Conservation (phyloP, 2,113 vertebrate genomes). For the Heteronetta atricapilla region DNA sequence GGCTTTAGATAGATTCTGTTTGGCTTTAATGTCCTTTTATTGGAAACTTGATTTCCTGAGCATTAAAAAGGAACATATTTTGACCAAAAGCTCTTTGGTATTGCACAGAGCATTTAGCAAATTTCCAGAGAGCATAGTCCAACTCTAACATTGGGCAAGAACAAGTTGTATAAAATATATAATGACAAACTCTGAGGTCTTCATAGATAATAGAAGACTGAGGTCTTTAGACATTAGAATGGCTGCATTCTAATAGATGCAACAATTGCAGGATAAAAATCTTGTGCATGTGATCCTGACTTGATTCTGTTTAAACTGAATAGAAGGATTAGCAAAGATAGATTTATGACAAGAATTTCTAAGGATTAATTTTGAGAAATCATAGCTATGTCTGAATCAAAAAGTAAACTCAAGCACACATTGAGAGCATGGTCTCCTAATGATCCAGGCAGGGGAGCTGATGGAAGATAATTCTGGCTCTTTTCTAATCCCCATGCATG, state of each 20-base stretch:
- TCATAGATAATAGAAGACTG: background rate
- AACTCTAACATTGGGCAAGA: background rate
- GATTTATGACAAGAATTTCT: background rate
- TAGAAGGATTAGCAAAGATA: background rate
- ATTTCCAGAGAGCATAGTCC: background rate
- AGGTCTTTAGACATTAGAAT: background rate
- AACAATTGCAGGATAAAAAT: background rate
- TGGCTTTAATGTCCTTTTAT: slow-evolving; percentile 57
- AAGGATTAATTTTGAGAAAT: background rate
- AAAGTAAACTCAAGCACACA: background rate
- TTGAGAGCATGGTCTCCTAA: background rate
- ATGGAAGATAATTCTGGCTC: background rate
- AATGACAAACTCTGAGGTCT: background rate
- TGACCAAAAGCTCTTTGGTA: slow-evolving; percentile 5
- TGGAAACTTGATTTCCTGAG: slow-evolving; percentile 44
- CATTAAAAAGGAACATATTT: slow-evolving; percentile 39
- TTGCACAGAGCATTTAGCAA: background rate
- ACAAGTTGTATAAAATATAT: background rate
- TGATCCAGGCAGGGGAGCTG: background rate
- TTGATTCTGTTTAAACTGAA: background rate
- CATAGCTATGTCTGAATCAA: background rate
- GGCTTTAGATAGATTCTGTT: slow-evolving; percentile 45
- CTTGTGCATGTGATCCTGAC: background rate
- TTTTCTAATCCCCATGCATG: background rate
- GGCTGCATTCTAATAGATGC: background rate